Percentiles rank a stretch among this genome's conserved stretches.
phyloP scores from a whole-genome alignment of 2,888 invertebrate genomes.

The Elegia similella region DNA sequence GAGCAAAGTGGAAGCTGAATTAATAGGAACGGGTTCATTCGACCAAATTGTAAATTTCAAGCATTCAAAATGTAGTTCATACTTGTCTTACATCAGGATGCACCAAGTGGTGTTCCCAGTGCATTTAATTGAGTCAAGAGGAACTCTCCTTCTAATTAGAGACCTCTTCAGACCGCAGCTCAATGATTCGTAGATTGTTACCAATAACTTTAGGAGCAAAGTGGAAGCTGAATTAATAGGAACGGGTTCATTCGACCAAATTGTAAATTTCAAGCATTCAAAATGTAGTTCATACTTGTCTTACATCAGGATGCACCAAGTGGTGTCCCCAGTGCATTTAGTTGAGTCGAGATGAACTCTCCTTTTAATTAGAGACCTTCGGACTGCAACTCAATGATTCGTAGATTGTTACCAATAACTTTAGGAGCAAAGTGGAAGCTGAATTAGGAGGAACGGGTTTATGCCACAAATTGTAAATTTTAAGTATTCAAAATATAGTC shows the following conservation, averaged over 20 bases:
- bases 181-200: background rate
- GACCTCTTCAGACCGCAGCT: background rate
- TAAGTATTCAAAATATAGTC: too few relatives aligned
- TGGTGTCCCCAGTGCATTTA: too few relatives aligned
- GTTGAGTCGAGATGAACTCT: conserved; percentile 2
- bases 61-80: too few relatives aligned
- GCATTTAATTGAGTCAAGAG: too few relatives aligned
- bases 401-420: background rate
- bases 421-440: background rate
- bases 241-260: background rate
- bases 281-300: too few relatives aligned
- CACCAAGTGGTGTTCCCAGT: too few relatives aligned
- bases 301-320: too few relatives aligned
- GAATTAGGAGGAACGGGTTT: background rate
- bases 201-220: background rate
- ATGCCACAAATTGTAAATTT: background rate
- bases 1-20: background rate
- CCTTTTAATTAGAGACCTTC: conserved; percentile 11
- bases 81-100: too few relatives aligned
- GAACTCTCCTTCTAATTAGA: conserved; percentile 14
- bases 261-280: too few relatives aligned
- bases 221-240: background rate
- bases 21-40: background rate
- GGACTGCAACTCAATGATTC: conserved; percentile 1
- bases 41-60: background rate